phyloP scores from a whole-genome alignment of 2,113 vertebrate genomes.

The Paradoxurus hermaphroditus region DNA sequence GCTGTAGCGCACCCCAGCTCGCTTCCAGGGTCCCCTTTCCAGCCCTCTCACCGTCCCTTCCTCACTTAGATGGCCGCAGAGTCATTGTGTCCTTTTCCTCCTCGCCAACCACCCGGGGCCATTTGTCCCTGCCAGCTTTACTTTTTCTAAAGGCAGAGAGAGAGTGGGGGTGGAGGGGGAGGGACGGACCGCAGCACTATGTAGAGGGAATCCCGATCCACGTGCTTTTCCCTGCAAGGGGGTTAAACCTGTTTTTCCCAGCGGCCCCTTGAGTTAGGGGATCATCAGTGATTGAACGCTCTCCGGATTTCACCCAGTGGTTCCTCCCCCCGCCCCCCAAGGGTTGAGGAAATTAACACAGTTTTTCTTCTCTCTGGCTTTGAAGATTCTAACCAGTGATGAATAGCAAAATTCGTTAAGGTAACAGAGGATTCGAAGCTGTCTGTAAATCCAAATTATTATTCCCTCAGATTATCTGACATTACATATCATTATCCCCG shows the following conservation, averaged over 20 bases:
- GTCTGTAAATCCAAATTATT: neutral
- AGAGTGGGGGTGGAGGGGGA: neutral
- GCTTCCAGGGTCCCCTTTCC: no score
- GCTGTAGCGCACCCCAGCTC: no score
- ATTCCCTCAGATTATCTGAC: neutral
- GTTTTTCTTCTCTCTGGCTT: constrained; percentile 6
- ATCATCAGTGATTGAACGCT: neutral
- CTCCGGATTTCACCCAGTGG: neutral
- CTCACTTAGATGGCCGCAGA: constrained; percentile 8
- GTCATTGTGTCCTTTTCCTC: constrained; percentile 58
- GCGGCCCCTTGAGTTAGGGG: neutral
- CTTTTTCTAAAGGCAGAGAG: constrained; percentile 59
- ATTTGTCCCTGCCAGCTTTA: constrained; percentile 64
- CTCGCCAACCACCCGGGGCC: constrained; percentile 34
- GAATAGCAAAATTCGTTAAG: constrained; percentile 11
- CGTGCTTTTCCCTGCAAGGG: neutral
- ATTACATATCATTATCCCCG: neutral
- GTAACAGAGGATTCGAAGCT: constrained; percentile 27
- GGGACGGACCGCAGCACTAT: neutral
- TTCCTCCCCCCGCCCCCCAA: constrained; percentile 29
- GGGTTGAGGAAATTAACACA: neutral
- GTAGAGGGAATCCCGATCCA: constrained; percentile 6
- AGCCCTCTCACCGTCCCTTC: constrained; percentile 27
- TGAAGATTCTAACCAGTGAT: neutral
- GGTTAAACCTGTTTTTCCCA: neutral